These are phyloP conservation scores for Amphilophus citrinellus DNA, from an alignment of 2,113 vertebrate genomes.

Conservation along the genomic window DNA sequence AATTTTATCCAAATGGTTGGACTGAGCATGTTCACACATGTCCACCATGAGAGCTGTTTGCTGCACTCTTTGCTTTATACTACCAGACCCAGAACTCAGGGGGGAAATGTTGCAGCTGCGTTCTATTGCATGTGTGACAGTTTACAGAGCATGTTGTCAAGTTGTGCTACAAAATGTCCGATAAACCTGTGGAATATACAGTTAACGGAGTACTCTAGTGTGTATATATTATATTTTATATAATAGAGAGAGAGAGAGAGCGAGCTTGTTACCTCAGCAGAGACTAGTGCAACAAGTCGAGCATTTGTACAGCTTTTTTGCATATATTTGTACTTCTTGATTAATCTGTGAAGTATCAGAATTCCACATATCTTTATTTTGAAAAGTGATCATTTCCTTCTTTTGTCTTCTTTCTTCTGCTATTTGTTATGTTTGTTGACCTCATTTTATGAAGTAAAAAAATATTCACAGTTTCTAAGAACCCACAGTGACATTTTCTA, in stretches of 20 bases:
- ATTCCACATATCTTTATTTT: neutral
- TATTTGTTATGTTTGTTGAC: neutral
- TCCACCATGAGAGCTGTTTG: conserved; percentile 42
- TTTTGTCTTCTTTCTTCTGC: neutral
- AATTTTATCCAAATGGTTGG: conserved; percentile 52
- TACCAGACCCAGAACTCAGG: neutral
- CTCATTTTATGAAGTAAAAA: neutral
- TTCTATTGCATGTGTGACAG: neutral
- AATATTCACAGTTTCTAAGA: neutral
- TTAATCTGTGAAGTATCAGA: neutral
- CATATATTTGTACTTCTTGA: neutral
- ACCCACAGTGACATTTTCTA: neutral
- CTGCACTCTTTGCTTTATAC: conserved; percentile 21
- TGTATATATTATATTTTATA: too few relatives aligned
- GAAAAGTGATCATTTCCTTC: neutral
- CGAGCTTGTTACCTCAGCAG: too few relatives aligned
- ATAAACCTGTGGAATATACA: neutral
- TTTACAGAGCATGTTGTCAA: neutral
- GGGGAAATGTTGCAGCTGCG: neutral
- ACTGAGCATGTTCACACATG: conserved; percentile 70
- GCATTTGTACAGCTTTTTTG: neutral
- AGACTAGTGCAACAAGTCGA: neutral
- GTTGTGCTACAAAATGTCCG: neutral
- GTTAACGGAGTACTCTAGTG: neutral
- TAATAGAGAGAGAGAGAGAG: too few relatives aligned